Evolutionary conservation across 2,888 invertebrate genomes (phyloP), one percentile per base, ranked within the genome.

Genomic region (Leptothorax acervorum): DNA sequence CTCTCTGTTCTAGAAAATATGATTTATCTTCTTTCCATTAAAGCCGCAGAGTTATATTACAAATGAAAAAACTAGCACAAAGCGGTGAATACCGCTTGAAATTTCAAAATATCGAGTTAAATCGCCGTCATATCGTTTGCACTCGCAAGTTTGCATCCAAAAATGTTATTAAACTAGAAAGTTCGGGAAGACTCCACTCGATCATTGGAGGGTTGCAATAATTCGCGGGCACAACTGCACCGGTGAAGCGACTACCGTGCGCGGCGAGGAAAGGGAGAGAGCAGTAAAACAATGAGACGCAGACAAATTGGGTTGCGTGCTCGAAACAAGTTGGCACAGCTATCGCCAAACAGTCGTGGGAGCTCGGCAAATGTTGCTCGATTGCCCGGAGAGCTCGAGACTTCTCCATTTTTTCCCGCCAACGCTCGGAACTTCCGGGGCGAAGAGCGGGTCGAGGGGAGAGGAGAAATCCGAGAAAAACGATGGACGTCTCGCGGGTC

Each of bases 261-360:
- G 15, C 23, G 18, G 39, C n/a, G 28, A n/a, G 53, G 12, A 6
- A 9, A 55, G 53, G 53, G 42, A 76, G 57, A 83, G 71, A 53
- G 62, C 82, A 83, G 87, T 92, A 91, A 94, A 94, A 94, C 94
- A 94, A 94, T 93, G 93, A 94, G 94, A 94, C 94, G 92, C 92
- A 94, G 94, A 94, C 94, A 94, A 94, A 94, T 94, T 94, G 94
- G 93, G 90, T 94, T 93, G 94, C 94, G 94, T 94, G 94, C 90
- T 92, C 83, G 92, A 94, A 94, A 93, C 94, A 93, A 94, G 94
- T 94, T 94, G 94, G 94, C 94, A 94, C 93, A 94, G 94, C 93
- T 94, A 94, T 94, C 94, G 94, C 94, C 94, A 94, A 94, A 94
- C 93, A 94, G 93, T 93, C 94, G 94, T 93, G 94, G 93, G 94